Evolutionary conservation across 2,888 invertebrate genomes (phyloP).

Genomic region (Trimorus sp.): DNA sequence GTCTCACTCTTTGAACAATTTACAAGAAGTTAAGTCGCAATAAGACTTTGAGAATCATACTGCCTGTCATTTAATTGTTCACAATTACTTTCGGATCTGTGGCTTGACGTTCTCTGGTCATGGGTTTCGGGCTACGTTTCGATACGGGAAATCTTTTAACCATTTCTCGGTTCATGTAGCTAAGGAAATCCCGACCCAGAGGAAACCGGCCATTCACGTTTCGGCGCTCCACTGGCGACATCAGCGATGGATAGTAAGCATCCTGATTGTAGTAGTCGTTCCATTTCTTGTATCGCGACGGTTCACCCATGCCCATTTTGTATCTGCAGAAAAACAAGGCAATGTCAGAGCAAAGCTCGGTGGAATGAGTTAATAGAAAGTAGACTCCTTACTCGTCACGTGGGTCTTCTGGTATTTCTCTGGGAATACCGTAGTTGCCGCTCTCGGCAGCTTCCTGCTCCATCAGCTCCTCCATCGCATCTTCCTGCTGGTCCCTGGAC

Average conservation of each 20-base stretch:
- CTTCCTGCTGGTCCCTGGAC: slow-evolving; percentile 54
- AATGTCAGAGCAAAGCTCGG: too few relatives aligned
- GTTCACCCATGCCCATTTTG: slow-evolving; percentile 3
- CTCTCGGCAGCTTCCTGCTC: slow-evolving; percentile 61
- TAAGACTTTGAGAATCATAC: too few relatives aligned
- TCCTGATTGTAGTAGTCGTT: slow-evolving; percentile 67
- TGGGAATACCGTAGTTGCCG: slow-evolving; percentile 67
- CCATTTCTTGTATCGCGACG: slow-evolving; percentile 60
- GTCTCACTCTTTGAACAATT: too few relatives aligned
- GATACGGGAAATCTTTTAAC: slow-evolving; percentile 76
- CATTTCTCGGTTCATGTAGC: slow-evolving; percentile 67
- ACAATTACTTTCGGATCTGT: slow-evolving; percentile 78
- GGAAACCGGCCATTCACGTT: slow-evolving; percentile 77
- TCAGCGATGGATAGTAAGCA: slow-evolving; percentile 56
- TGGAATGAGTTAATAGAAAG: too few relatives aligned
- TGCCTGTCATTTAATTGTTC: background rate
- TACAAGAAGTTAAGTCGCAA: too few relatives aligned
- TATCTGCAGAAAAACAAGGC: slow-evolving; percentile 16
- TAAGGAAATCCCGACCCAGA: slow-evolving; percentile 71
- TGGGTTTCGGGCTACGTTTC: slow-evolving; percentile 77
- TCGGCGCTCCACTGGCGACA: slow-evolving; percentile 70
- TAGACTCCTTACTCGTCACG: slow-evolving; percentile 68
- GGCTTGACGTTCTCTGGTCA: slow-evolving; percentile 71
- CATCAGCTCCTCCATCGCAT: slow-evolving; percentile 68
- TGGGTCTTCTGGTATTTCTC: slow-evolving; percentile 64